Evolutionary conservation across 2,113 vertebrate species (phyloP).

Genomic region (Chrysochloris asiatica): DNA sequence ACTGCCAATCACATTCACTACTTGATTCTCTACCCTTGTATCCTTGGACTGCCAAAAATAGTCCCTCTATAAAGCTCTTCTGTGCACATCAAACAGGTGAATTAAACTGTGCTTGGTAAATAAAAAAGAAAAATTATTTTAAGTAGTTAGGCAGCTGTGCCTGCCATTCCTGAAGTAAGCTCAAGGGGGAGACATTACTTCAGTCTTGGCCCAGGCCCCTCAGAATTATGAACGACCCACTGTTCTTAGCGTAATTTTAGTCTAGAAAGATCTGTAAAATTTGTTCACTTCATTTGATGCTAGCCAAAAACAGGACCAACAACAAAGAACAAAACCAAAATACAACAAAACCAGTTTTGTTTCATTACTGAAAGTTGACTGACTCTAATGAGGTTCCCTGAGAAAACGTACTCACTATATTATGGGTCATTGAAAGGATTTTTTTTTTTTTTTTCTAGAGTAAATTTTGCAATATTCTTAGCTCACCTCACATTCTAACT

Average conservation of each 20-base stretch:
- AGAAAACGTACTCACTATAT: not conserved
- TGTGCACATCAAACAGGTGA: not conserved
- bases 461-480: not conserved
- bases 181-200: not conserved
- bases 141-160: not conserved
- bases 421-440: not conserved
- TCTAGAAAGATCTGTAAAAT: not conserved
- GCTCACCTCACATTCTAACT: not conserved
- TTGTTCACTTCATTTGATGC: not conserved
- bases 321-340: not conserved
- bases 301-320: not conserved
- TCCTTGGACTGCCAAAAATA: not conserved
- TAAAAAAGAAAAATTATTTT: not conserved
- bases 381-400: not conserved
- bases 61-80: not conserved
- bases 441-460: too few species aligned
- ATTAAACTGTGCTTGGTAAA: not conserved
- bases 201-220: not conserved
- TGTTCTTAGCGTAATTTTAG: not conserved
- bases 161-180: not conserved
- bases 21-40: not conserved
- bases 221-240: fast-evolving
- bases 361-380: not conserved
- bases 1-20: not conserved
- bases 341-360: not conserved